These are phyloP conservation scores for Chaitophorus viminalis DNA, from an alignment of 2,888 invertebrate species.

Conservation along the genomic window DNA sequence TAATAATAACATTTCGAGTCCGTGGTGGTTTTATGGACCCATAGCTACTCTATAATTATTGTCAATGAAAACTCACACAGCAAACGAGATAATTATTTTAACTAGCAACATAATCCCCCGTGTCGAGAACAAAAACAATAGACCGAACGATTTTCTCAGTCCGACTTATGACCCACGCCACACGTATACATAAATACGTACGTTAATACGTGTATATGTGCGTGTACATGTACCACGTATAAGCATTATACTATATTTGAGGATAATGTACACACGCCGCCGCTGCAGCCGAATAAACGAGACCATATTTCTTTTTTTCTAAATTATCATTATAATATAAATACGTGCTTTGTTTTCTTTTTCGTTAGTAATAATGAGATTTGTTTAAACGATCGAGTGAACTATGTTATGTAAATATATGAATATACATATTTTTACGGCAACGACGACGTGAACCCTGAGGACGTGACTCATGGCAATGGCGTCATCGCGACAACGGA, in stretches of 20 bases:
- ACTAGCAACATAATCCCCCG: conserved; percentile 43
- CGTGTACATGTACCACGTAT: too few species aligned
- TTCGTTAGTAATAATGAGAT: conserved; percentile 31
- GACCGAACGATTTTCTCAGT: conserved; percentile 29
- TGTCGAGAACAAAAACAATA: conserved; percentile 55
- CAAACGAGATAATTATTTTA: conserved; percentile 62
- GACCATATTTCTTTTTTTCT: conserved; percentile 30
- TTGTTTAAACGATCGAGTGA: conserved; percentile 30
- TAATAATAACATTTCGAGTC: conserved; percentile 49
- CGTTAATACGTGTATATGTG: neutral
- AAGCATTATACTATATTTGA: neutral
- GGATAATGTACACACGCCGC: neutral
- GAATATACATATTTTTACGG: conserved; percentile 38
- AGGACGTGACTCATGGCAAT: conserved; percentile 20
- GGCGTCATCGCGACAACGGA: neutral
- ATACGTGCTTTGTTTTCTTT: conserved; percentile 18
- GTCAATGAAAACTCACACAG: conserved; percentile 53
- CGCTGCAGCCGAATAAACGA: neutral
- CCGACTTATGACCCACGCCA: neutral
- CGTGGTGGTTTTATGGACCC: conserved; percentile 35
- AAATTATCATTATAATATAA: conserved; percentile 31
- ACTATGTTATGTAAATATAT: conserved; percentile 41
- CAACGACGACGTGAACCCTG: conserved; percentile 5
- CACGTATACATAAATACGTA: neutral
- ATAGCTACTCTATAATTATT: conserved; percentile 61